Percentiles rank a stretch among this genome's conserved stretches.
Evolutionary conservation across 2,888 invertebrate species (phyloP).

Genomic region (Syrphus vitripennis): DNA sequence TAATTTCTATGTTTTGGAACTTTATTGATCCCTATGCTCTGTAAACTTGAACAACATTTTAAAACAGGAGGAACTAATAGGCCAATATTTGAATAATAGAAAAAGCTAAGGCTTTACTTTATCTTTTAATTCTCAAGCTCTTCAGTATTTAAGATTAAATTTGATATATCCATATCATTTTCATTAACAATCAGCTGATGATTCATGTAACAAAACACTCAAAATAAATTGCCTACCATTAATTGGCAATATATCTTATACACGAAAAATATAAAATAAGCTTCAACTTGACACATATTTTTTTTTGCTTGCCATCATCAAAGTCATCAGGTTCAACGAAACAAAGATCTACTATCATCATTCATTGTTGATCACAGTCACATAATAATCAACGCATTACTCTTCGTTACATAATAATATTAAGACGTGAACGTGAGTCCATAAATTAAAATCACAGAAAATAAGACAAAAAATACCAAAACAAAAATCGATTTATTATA

Average conservation of each 20-base stretch:
- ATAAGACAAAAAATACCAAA: background rate
- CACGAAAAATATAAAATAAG: background rate
- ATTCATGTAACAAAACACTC: background rate
- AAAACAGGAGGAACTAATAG: no score
- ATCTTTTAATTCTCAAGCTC: no score
- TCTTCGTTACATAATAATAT: background rate
- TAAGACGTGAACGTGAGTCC: background rate
- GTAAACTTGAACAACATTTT: no score
- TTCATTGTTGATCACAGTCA: background rate
- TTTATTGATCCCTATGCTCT: no score
- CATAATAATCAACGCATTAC: background rate
- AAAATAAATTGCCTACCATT: background rate
- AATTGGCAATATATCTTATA: background rate
- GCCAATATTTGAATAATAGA: no score
- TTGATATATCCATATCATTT: background rate
- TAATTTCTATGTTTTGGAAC: no score
- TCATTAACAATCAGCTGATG: background rate
- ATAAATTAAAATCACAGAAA: constrained; percentile 1
- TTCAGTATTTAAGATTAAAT: no score
- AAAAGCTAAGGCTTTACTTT: no score
- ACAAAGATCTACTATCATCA: background rate
- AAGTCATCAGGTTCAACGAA: background rate
- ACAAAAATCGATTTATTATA: constrained; percentile 38
- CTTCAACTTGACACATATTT: constrained; percentile 10
- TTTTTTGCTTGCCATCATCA: background rate